These are phyloP conservation scores for Atta colombica DNA, from an alignment of 1,140 invertebrate species.

Conservation along the genomic window DNA sequence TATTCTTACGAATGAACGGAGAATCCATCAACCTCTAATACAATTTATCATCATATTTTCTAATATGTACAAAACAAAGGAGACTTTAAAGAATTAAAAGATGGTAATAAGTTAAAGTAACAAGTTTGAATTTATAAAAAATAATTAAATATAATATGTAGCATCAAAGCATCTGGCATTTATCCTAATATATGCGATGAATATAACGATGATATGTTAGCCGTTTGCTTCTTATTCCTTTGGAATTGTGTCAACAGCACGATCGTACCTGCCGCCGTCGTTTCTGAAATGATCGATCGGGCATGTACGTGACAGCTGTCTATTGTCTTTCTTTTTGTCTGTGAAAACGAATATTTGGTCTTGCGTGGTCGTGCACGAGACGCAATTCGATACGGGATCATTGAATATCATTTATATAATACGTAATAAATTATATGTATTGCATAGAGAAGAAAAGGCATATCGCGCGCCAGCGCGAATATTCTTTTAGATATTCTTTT, in stretches of 20 bases:
- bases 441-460: neutral
- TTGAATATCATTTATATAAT: slow-evolving; percentile 9
- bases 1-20: neutral
- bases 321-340: slow-evolving; percentile 43
- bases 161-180: too few species aligned
- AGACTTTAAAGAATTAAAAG: too few species aligned
- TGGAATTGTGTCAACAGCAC: slow-evolving; percentile 50
- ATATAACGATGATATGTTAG: neutral
- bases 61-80: neutral
- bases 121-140: too few species aligned
- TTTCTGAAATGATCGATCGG: slow-evolving; percentile 43
- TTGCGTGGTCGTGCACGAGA: slow-evolving; percentile 3
- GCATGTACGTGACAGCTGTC: slow-evolving; percentile 43
- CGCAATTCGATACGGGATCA: slow-evolving; percentile 13
- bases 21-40: neutral
- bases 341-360: slow-evolving; percentile 19
- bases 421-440: neutral
- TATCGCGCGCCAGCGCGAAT: neutral
- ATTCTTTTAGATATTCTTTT: slow-evolving; percentile 1
- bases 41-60: neutral
- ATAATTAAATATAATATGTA: too few species aligned
- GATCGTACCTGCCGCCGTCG: slow-evolving; percentile 41
- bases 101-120: too few species aligned
- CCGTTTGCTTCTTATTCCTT: neutral
- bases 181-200: neutral